Evolutionary conservation across 2,113 vertebrate genomes (phyloP).

Genomic region (Pseudonaja textilis): DNA sequence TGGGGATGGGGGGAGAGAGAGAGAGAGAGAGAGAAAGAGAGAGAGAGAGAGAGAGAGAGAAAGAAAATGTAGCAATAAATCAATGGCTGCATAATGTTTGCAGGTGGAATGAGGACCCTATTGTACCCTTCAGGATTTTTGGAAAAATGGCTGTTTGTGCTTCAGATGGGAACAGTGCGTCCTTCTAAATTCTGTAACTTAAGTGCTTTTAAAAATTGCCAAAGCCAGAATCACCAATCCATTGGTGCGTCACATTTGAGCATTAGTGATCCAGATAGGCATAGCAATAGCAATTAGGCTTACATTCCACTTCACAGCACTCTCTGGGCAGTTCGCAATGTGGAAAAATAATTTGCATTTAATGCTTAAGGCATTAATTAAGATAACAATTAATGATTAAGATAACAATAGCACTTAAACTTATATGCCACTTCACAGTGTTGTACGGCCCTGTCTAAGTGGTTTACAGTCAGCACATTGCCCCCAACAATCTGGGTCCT

Average conservation of each 20-base stretch:
- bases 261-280: background rate
- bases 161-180: background rate
- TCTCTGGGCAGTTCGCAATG: background rate
- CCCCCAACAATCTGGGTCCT: background rate
- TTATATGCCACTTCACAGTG: no score
- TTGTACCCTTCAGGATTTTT: background rate
- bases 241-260: background rate
- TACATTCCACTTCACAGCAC: background rate
- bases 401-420: no score
- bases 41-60: no score
- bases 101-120: background rate
- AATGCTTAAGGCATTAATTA: no score
- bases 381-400: no score
- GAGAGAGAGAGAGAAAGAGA: no score
- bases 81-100: background rate
- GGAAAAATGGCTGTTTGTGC: background rate
- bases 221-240: background rate
- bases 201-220: background rate
- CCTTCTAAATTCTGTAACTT: background rate
- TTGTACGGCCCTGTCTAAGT: background rate
- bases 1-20: no score
- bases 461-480: background rate
- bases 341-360: no score
- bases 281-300: background rate
- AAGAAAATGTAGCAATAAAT: background rate